These are phyloP conservation scores for Tinea trinotella DNA, from an alignment of 2,888 invertebrate genomes.

Conservation along the genomic window DNA sequence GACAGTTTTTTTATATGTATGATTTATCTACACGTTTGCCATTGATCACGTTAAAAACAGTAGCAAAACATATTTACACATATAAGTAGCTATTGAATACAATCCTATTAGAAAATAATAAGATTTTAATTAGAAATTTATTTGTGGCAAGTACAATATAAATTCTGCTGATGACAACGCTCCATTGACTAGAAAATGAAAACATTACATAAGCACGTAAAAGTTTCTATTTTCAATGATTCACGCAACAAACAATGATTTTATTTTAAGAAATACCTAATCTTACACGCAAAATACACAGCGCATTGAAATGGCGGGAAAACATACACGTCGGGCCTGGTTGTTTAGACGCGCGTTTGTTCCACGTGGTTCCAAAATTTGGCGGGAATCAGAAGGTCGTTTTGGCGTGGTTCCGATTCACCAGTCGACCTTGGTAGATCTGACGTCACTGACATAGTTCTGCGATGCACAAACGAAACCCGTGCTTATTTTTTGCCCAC, in stretches of 20 bases:
- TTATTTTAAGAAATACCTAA: not conserved
- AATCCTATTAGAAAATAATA: no score
- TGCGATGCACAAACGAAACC: constrained; percentile 9
- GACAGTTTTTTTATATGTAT: not conserved
- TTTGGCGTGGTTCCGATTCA: constrained; percentile 32
- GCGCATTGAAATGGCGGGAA: not conserved
- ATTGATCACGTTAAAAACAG: not conserved
- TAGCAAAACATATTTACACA: constrained; percentile 9
- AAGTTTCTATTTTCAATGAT: constrained; percentile 33
- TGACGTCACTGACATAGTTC: constrained; percentile 66
- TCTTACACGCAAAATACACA: not conserved
- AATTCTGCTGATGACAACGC: constrained; percentile 53
- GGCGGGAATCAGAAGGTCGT: constrained; percentile 47
- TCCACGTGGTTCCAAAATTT: constrained; percentile 43
- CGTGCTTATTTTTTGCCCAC: not conserved
- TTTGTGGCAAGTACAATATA: constrained; percentile 40
- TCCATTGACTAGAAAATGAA: constrained; percentile 63
- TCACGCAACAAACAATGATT: not conserved
- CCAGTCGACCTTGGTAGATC: constrained; percentile 58
- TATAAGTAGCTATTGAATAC: constrained; percentile 28
- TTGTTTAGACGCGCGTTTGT: constrained; percentile 20
- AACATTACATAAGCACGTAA: constrained; percentile 51
- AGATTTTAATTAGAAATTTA: constrained; percentile 30
- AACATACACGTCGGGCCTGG: not conserved
- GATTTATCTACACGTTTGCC: not conserved